Conservation (phyloP, 2,797 vertebrate genomes). For the Pseudomugil tenellus region DNA sequence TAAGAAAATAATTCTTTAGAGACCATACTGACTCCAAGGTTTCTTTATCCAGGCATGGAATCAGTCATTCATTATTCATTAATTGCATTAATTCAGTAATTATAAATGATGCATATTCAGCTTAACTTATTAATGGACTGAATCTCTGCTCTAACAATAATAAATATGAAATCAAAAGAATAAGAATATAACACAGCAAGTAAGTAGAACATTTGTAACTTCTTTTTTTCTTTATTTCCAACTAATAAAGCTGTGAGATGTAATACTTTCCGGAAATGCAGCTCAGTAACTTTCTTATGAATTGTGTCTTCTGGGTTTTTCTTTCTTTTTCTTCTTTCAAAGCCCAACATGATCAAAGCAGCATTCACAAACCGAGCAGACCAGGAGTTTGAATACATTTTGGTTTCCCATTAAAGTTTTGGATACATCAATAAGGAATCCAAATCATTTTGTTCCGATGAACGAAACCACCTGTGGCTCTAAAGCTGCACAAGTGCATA, state of each 20-base stretch:
- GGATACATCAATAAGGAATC: neutral
- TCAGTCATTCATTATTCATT: slow-evolving; percentile 18
- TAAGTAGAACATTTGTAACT: slow-evolving; percentile 18
- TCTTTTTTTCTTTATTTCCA: neutral
- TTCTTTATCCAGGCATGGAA: slow-evolving; percentile 4
- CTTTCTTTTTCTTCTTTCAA: neutral
- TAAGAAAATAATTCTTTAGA: slow-evolving; percentile 1
- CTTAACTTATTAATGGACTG: slow-evolving; percentile 42
- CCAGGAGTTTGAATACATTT: slow-evolving; percentile 15
- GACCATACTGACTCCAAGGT: slow-evolving; percentile 9
- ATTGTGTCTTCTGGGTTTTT: neutral
- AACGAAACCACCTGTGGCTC: slow-evolving; percentile 14
- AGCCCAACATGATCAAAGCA: slow-evolving; percentile 16
- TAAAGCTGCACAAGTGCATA: neutral
- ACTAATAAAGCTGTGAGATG: slow-evolving; percentile 3
- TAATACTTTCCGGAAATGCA: slow-evolving; percentile 18
- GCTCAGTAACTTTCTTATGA: slow-evolving; percentile 9
- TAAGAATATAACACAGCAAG: slow-evolving; percentile 10
- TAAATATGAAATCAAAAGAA: slow-evolving; percentile 40
- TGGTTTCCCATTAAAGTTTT: slow-evolving; percentile 12
- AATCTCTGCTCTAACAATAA: slow-evolving; percentile 35
- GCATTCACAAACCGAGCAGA: slow-evolving; percentile 7
- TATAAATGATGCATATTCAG: slow-evolving; percentile 19
- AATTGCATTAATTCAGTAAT: slow-evolving; percentile 17
- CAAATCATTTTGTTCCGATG: neutral